These are phyloP conservation scores for Urocyon cinereoargenteus DNA, from an alignment of 2,797 vertebrate species.

Conservation along the genomic window DNA sequence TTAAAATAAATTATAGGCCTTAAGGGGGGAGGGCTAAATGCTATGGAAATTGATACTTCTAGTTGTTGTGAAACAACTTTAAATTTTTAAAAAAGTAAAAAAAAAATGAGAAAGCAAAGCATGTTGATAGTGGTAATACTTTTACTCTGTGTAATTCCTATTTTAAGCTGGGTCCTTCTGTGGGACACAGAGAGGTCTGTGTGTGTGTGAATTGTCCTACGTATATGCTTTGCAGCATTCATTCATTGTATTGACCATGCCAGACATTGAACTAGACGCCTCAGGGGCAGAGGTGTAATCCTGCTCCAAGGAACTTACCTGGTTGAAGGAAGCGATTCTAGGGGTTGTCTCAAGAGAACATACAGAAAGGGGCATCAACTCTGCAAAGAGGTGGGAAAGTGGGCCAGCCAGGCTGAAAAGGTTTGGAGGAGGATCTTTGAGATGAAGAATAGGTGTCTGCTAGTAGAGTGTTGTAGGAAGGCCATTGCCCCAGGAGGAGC, in stretches of 20 bases:
- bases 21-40: neutral
- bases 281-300: neutral
- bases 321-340: neutral
- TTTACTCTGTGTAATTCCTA: neutral
- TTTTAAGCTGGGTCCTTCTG: neutral
- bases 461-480: neutral
- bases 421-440: neutral
- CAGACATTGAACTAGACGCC: neutral
- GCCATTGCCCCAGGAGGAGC: neutral
- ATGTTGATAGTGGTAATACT: slow-evolving; percentile 10
- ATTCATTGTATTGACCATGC: neutral
- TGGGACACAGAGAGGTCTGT: neutral
- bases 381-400: neutral
- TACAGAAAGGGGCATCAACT: neutral
- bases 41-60: slow-evolving; percentile 48
- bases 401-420: neutral
- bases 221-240: neutral
- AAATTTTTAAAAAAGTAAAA: neutral
- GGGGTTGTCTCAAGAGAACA: neutral
- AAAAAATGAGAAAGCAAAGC: slow-evolving; percentile 34
- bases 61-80: neutral
- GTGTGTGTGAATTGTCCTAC: neutral
- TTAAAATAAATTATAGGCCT: slow-evolving; percentile 12
- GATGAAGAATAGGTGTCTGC: neutral
- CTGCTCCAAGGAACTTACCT: neutral